Evolutionary conservation across 2,888 invertebrate genomes (phyloP), one percentile per base, ranked within the genome.

Genomic region (Netelia fuscicornis): DNA sequence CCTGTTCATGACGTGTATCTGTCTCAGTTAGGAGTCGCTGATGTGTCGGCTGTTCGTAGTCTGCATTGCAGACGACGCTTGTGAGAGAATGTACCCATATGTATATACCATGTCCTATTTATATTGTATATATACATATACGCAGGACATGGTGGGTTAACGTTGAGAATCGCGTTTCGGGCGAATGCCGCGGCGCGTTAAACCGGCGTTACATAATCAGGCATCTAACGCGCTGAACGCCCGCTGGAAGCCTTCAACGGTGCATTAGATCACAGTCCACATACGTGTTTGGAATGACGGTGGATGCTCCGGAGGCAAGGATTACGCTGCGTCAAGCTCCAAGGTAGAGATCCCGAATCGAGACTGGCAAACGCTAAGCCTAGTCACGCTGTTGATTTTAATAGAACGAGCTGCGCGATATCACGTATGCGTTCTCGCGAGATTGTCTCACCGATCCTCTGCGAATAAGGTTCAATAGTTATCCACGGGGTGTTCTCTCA

Each of bases 121-220:
- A 30, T 30, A 30, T 42, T 30, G 3, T 30, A 30, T 30, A 30
- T 42, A 65, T 58, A 20, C 62, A 37, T 23, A 58, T 13, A 75
- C 60, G 44, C 48, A 17, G 58, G 23, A 75, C 52, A 58, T 75
- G 62, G 25, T 65, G 30, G 23, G 23, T 17, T 25, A 67, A 37
- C 25, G 67, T 37, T 42, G 68, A 78, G 83, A 25, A 67, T 62
- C 58, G 84, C 44, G 37, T n/a, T 52, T n/a, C 13, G 75, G 75
- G 65, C 77, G 72, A 20, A 65, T 71, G 62, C 76, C 54, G 37
- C 37, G 71, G 84, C 82, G 80, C 87, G 88, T 87, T 87, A 86
- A 89, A 88, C 84, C 78, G 86, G 85, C 87, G 88, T 89, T 87
- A 89, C 85, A 88, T 89, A 89, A 91, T 89, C 89, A 88, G 86